phyloP scores from a whole-genome alignment of 2,888 invertebrate species.

The Periphyllus acericola region DNA sequence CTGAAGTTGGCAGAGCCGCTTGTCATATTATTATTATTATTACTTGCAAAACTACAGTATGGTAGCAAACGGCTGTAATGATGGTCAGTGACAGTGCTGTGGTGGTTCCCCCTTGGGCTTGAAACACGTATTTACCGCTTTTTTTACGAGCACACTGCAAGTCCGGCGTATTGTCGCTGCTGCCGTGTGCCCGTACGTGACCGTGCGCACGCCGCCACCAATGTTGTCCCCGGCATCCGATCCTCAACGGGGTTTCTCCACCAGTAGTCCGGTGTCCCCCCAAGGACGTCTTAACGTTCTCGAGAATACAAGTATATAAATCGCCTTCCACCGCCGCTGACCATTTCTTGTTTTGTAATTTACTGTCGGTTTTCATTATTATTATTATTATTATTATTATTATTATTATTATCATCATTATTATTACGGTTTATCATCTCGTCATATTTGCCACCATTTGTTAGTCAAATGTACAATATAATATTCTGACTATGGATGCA shows the following conservation, averaged over 20 bases:
- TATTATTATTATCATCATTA: background rate
- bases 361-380: background rate
- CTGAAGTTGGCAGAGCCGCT: background rate
- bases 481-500: too few relatives aligned
- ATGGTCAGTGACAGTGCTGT: background rate
- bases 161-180: background rate
- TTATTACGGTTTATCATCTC: background rate
- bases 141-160: background rate
- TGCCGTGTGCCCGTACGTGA: background rate
- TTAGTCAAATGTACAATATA: background rate
- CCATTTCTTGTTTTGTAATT: background rate
- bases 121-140: background rate
- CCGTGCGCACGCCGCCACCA: background rate
- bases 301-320: background rate
- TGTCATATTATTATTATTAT: constrained; percentile 9
- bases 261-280: background rate
- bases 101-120: background rate
- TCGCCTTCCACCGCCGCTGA: background rate
- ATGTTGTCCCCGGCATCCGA: background rate
- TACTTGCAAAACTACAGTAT: background rate
- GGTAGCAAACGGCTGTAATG: background rate
- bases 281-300: background rate
- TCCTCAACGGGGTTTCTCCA: background rate
- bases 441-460: background rate
- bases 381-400: background rate